Evolutionary conservation across 2,113 vertebrate genomes (phyloP), one percentile per base, ranked within the genome.

Genomic region (Haemorhous mexicanus): DNA sequence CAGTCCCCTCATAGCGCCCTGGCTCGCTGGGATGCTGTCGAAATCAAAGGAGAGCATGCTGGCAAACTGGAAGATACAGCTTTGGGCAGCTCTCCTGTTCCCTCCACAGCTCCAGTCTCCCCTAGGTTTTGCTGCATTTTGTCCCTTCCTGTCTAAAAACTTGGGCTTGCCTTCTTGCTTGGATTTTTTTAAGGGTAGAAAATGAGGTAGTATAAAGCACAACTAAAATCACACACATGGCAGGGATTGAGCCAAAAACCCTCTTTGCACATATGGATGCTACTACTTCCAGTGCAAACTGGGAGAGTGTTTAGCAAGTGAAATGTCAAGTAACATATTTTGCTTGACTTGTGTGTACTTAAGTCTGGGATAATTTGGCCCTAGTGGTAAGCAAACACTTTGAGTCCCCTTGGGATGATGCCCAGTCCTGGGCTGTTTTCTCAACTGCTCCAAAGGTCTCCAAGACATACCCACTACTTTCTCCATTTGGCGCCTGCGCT

Each of bases 1-100:
- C 88, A 99, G 95, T 8, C 99, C 99, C 0, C 98, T 99, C 99
- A 99, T 98, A 76, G 99, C 99, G 44, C 99, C 99, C 96, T 99
- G 98, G 24, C 99, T 98, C 44, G 98, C 97, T 0, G 99, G 99
- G 49, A 99, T 95, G 83, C 24, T 35, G 19, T 13, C 30, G 16
- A 13, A 49, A 19, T 13, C 24, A 23, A 56, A 84, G 24, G 19
- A 47, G 13, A 1, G 1, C 43, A 43, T 0, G 1, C 72, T 18
- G 50, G 13, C 27, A 43, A 35, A 35, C 50, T 35, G 4, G 5
- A 68, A 62, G 26, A 52, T 4, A 16, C 7, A 26, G 61, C 68
- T 53, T n/a, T 44, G 73, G 37, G 43, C 41, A 74, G 46, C n/a
- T 58, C 47, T 84, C 30, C 59, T 74, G 26, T 28, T 70, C 23